Evolutionary conservation across 2,113 vertebrate species (phyloP).

Genomic region (Aphyosemion australe): DNA sequence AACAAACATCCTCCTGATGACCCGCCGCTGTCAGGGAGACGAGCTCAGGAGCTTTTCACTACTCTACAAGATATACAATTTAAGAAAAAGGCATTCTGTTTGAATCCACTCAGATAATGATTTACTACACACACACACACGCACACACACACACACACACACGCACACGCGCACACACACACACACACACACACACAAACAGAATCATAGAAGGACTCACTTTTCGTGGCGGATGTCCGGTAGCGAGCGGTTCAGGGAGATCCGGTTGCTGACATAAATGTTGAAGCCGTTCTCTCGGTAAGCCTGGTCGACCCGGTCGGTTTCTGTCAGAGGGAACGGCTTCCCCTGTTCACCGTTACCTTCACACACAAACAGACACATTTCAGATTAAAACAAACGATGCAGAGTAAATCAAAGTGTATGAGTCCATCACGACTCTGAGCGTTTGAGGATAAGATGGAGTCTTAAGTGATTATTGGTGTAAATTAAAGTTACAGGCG

Average conservation of each 20-base stretch:
- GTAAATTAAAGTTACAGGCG: too few species aligned
- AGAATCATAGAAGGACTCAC: conserved; percentile 78
- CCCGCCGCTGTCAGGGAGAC: neutral
- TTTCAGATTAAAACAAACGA: too few species aligned
- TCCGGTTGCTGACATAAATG: conserved; percentile 96
- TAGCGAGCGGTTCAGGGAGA: conserved; percentile 94
- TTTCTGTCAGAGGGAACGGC: conserved; percentile 87
- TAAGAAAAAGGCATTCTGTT: too few species aligned
- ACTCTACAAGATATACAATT: too few species aligned
- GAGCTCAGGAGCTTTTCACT: too few species aligned
- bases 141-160: too few species aligned
- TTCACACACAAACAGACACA: conserved; percentile 50
- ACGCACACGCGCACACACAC: neutral
- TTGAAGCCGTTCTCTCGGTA: conserved; percentile 99
- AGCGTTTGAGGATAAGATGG: too few species aligned
- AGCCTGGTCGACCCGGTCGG: conserved; percentile 90
- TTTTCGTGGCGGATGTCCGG: conserved; percentile 95
- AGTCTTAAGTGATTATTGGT: too few species aligned
- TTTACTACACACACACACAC: too few species aligned
- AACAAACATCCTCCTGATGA: neutral
- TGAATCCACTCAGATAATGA: too few species aligned
- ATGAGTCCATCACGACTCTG: too few species aligned
- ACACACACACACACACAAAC: neutral
- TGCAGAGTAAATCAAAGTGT: too few species aligned
- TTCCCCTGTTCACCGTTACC: conserved; percentile 95